These are phyloP conservation scores for Micronisus gabar DNA, from an alignment of 2,113 vertebrate genomes.

Conservation along the genomic window DNA sequence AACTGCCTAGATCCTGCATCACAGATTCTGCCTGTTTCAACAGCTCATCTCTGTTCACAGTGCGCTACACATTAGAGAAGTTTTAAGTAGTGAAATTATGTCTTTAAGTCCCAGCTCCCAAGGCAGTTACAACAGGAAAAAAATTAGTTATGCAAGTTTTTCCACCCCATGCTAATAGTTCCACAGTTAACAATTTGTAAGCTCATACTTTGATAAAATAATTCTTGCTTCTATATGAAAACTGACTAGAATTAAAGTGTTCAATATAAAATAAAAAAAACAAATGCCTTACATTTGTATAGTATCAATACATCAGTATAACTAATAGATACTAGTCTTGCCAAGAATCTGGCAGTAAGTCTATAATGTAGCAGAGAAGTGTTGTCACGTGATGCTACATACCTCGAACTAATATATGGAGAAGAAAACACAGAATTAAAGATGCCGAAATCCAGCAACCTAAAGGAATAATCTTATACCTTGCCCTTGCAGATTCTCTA, in stretches of 20 bases:
- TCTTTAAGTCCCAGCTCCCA: conserved; percentile 1
- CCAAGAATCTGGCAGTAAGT: background rate
- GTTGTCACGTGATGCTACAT: background rate
- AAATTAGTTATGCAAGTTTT: background rate
- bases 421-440: background rate
- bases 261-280: background rate
- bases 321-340: background rate
- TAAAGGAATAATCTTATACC: background rate
- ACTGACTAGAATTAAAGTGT: background rate
- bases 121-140: conserved; percentile 20
- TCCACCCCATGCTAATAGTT: background rate
- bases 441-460: background rate
- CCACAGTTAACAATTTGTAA: background rate
- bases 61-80: conserved; percentile 80
- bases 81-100: conserved; percentile 31
- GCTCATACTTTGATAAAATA: background rate
- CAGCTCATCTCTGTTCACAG: conserved; percentile 97
- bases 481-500: background rate
- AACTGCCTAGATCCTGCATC: conserved; percentile 98
- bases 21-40: conserved; percentile 98
- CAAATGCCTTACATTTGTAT: background rate
- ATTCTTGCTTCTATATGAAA: background rate
- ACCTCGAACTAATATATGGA: background rate
- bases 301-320: background rate
- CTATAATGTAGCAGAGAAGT: background rate